These are phyloP conservation scores for Papilio helenus DNA, from an alignment of 1,140 invertebrate species.

Conservation along the genomic window DNA sequence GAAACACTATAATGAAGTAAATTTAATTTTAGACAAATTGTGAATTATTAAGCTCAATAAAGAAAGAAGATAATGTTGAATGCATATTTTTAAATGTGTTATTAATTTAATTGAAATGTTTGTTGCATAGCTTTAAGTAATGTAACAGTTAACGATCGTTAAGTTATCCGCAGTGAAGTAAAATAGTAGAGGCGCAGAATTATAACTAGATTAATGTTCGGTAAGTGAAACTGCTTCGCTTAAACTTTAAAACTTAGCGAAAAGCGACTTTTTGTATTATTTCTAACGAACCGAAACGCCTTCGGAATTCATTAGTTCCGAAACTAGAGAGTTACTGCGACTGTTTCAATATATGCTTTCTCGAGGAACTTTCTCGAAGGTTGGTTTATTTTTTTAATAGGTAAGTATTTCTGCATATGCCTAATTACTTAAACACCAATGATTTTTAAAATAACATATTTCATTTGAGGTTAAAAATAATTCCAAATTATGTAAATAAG, in stretches of 20 bases:
- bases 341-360: constrained; percentile 59
- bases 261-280: constrained; percentile 72
- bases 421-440: too few relatives aligned
- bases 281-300: constrained; percentile 71
- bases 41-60: too few relatives aligned
- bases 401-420: constrained; percentile 2
- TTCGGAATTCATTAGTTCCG: constrained; percentile 75
- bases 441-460: too few relatives aligned
- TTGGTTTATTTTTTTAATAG: constrained; percentile 35
- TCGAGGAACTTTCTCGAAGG: constrained; percentile 39
- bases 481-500: too few relatives aligned
- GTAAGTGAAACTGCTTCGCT: constrained; percentile 69
- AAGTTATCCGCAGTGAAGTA: constrained; percentile 47
- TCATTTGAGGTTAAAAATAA: too few relatives aligned
- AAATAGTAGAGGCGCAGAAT: constrained; percentile 57
- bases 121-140: not conserved
- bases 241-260: constrained; percentile 67
- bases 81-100: too few relatives aligned
- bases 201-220: constrained; percentile 76
- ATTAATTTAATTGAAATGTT: not conserved
- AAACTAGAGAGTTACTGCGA: constrained; percentile 60
- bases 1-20: too few relatives aligned
- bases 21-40: too few relatives aligned
- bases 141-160: constrained; percentile 7
- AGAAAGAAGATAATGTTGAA: too few relatives aligned